A percentile compares a stretch with the other conserved stretches of the same genome.
Conservation (phyloP, 1,140 invertebrate species). For the Dolichoris vasculosae region DNA sequence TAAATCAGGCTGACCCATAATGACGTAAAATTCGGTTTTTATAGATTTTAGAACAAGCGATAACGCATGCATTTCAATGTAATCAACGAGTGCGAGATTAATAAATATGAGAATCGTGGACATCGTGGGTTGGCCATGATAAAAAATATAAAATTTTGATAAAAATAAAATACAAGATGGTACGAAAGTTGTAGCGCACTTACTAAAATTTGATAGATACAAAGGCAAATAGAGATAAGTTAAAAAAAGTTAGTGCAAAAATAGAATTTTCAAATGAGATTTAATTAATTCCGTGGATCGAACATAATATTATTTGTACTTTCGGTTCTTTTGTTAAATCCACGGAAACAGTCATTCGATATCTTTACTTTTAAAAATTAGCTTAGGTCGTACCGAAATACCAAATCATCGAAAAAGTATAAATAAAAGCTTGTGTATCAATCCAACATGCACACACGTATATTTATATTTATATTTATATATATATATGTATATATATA, state of each 20-base stretch:
- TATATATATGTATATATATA: too few species aligned
- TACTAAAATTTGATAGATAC: conserved; percentile 23
- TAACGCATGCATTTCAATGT: background rate
- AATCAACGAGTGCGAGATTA: background rate
- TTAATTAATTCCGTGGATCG: conserved; percentile 28
- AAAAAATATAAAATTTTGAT: conserved; percentile 29
- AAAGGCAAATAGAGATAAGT: background rate
- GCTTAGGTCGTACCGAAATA: background rate
- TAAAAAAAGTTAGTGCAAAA: conserved; percentile 41
- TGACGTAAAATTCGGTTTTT: background rate
- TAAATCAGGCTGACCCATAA: background rate
- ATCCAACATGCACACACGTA: too few species aligned
- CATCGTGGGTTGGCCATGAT: conserved; percentile 20
- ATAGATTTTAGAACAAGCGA: background rate
- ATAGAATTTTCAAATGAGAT: conserved; percentile 50
- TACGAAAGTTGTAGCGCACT: background rate
- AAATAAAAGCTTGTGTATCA: too few species aligned
- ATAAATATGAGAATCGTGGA: background rate
- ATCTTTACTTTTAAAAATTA: background rate
- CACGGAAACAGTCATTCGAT: background rate
- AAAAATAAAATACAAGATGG: conserved; percentile 27
- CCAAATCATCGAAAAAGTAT: too few species aligned
- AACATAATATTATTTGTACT: too few species aligned
- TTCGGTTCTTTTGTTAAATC: background rate
- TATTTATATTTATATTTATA: too few species aligned